A percentile compares a stretch with the other conserved stretches of the same genome.
These are phyloP conservation scores for Xiphophorus maculatus DNA, from an alignment of 2,113 vertebrate species.

Conservation along the genomic window DNA sequence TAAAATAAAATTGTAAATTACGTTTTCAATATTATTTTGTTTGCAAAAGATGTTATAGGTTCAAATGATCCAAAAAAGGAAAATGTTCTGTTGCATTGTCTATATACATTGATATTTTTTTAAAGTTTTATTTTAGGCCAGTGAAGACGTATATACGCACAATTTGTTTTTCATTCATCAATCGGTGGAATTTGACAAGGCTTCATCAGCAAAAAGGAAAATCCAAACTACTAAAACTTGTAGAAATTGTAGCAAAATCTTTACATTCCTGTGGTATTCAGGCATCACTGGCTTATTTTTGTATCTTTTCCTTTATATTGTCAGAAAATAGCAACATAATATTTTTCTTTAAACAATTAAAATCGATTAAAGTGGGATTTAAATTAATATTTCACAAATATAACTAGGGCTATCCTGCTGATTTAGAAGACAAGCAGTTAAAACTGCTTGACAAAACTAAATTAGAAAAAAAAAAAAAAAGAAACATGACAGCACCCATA, in stretches of 20 bases:
- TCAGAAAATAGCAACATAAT: too few relatives aligned
- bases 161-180: not conserved
- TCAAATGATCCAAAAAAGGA: not conserved
- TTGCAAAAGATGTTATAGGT: not conserved
- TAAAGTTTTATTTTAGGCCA: not conserved
- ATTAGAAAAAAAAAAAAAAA: too few relatives aligned
- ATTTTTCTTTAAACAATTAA: too few relatives aligned
- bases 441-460: too few relatives aligned
- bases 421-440: too few relatives aligned
- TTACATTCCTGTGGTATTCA: not conserved
- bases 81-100: not conserved
- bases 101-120: not conserved
- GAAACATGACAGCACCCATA: too few relatives aligned
- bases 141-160: not conserved
- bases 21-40: not conserved
- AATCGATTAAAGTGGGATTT: too few relatives aligned
- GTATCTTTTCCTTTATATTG: too few relatives aligned
- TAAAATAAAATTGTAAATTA: too few relatives aligned
- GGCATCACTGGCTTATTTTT: not conserved
- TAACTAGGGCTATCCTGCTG: too few relatives aligned
- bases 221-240: not conserved
- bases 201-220: not conserved
- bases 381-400: too few relatives aligned
- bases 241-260: not conserved
- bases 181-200: not conserved